A percentile compares a stretch with the other conserved stretches of the same genome.
Conservation (phyloP, 2,797 vertebrate species). For the Lophotriccus pileatus region DNA sequence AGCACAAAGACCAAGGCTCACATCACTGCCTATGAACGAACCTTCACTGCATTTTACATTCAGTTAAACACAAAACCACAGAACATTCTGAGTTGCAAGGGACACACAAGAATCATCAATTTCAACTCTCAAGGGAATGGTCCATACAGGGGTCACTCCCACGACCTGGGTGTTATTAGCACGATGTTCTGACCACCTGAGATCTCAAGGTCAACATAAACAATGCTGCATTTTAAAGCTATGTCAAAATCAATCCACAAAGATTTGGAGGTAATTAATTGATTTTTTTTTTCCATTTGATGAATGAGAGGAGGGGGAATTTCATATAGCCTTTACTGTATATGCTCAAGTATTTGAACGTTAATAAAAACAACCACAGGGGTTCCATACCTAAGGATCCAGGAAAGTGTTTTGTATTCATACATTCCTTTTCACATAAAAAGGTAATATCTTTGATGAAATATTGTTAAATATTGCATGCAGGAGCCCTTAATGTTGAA, state of each 20-base stretch:
- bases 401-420: neutral
- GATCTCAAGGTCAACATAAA: neutral
- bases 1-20: neutral
- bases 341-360: conserved; percentile 40
- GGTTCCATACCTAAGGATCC: neutral
- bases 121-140: neutral
- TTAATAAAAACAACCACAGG: neutral
- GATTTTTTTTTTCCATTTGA: conserved; percentile 24
- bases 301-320: neutral
- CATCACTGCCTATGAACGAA: neutral
- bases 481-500: conserved; percentile 39
- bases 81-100: neutral
- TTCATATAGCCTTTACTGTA: neutral
- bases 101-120: neutral
- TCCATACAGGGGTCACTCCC: neutral
- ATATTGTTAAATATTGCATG: conserved; percentile 49
- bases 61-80: neutral
- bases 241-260: conserved; percentile 6
- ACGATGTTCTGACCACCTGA: neutral
- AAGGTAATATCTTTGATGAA: conserved; percentile 27
- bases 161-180: neutral
- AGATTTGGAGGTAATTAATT: neutral
- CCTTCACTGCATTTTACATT: neutral
- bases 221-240: neutral
- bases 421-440: conserved; percentile 45